Conservation (phyloP, 2,113 vertebrate species). For the Xiphias gladius region DNA sequence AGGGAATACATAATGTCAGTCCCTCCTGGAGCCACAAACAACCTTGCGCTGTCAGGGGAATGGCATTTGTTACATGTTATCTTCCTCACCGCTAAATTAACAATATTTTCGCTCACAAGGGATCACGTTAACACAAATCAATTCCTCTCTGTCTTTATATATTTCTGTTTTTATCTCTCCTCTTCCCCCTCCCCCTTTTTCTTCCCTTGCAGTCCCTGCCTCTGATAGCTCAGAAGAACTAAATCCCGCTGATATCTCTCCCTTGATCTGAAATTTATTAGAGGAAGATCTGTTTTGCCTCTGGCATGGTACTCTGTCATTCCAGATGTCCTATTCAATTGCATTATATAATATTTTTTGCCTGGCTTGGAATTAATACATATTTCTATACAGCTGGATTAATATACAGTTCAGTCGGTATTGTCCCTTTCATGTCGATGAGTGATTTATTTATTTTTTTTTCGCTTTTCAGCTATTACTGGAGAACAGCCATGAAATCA, state of each 20-base stretch:
- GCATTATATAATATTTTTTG: conserved; percentile 44
- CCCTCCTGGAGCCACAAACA: neutral
- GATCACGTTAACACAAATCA: conserved; percentile 35
- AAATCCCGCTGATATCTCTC: conserved; percentile 48
- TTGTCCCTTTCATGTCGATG: neutral
- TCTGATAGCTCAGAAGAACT: conserved; percentile 39
- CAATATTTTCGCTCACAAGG: conserved; percentile 31
- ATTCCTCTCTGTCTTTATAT: conserved; percentile 28
- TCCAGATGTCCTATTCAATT: conserved; percentile 44
- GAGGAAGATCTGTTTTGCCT: conserved; percentile 51
- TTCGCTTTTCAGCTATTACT: neutral
- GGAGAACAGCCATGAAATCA: neutral
- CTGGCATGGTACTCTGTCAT: conserved; percentile 25
- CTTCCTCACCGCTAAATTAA: conserved; percentile 47
- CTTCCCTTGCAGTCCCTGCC: conserved; percentile 7
- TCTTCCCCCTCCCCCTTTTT: neutral
- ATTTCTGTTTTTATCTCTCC: conserved; percentile 23
- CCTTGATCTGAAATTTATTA: conserved; percentile 63
- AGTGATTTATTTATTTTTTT: neutral
- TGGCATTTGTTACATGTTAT: conserved; percentile 40
- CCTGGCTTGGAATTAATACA: conserved; percentile 16
- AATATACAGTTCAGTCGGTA: conserved; percentile 7
- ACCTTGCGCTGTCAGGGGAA: neutral
- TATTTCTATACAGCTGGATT: conserved; percentile 37
- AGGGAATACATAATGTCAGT: conserved; percentile 33